Evolutionary conservation across 2,113 vertebrate species (phyloP), one percentile per base, ranked within the genome.

Genomic region (Neolamprologus kungweensis): DNA sequence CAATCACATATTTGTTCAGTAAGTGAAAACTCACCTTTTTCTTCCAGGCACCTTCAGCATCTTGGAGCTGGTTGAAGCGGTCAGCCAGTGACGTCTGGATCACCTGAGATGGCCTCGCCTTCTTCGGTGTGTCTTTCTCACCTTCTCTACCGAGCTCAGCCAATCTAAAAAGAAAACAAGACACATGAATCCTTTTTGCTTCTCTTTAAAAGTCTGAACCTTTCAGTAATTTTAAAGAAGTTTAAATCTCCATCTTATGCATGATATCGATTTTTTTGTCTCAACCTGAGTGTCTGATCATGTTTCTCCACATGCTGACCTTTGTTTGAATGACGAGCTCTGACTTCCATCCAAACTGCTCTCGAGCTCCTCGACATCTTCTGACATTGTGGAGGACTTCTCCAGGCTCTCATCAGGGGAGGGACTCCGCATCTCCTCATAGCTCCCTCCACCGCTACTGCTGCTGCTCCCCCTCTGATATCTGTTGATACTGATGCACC

Each of bases 61-160:
- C 94, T 28, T 97, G 96, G 79, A 97, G 96, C 88, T 96, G 94
- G 87, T 7, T 94, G 87, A 92, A 96, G 86, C 96, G 97, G 81
- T 97, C 94, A n/a, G 95, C 83, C 82, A 97, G 87, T 13, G 95
- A 47, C 0, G 88, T 92, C 81, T 94, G 95, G 89, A 96, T 84
- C 82, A 75, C 1, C 5, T 94, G 82, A 5, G 88, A n/a, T 9
- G 91, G 13, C n/a, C 93, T 95, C 53, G 73, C 5, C 81, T 95
- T 96, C 80, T 91, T 96, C 14, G 40, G 9, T 65, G 82, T 85
- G 16, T 83, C 86, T 54, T 93, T 94, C 13, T 95, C 93, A 16
- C 21, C 79, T 4, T 96, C 94, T 7, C n/a, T 23, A 4, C 50
- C 85, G n/a, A 95, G 86, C 65, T 95, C 94, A 14, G 84, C 3